Base-by-base conservation (phyloP, 2,888 invertebrate genomes). In the Scaptomyza flava region DNA sequence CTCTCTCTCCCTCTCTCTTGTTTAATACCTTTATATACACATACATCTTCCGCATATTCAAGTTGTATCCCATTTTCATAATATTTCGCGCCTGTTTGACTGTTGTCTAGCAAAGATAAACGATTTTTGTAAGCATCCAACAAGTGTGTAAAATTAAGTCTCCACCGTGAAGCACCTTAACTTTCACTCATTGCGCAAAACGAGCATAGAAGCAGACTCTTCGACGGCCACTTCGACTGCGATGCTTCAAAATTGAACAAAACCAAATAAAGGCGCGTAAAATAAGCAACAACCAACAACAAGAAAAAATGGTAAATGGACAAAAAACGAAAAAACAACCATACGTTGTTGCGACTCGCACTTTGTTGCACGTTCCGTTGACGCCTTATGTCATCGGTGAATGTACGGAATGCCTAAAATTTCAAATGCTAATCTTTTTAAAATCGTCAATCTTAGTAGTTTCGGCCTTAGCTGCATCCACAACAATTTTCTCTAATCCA, bases 141-240 rank as follows among this genome's bases (percentile, higher is more conserved):
- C 57, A 58, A 58, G 48, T 58, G 45, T 27, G 33, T 43, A n/a
- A 27, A 43, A 9, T 9, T n/a, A 27, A 43, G 58, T 58, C 41
- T 31, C 36, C 33, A 9, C 60, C 38, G 27, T 58, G 23, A 36
- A 51, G 34, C 50, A 51, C 79, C 61, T 57, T 45, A 43, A 77
- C 77, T 77, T 77, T 77, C 77, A 68, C 77, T 62, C 76, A 75
- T 76, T 79, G 77, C 77, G 80, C 77, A 77, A 77, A 77, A 71
- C 58, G 67, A 20, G 64, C 36, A 48, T 65, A 65, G 65, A 65
- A 65, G 65, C 31, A 34, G 42, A 41, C 54, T 27, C 17, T 42
- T 43, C 17, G 17, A 17, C 17, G 17, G 17, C 30, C 17, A 14
- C 38, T 11, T 7, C 33, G 9, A 9, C 33, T 12, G 36, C 4